These are phyloP conservation scores for Axis porcinus DNA, from an alignment of 2,113 vertebrate genomes.

Conservation along the genomic window DNA sequence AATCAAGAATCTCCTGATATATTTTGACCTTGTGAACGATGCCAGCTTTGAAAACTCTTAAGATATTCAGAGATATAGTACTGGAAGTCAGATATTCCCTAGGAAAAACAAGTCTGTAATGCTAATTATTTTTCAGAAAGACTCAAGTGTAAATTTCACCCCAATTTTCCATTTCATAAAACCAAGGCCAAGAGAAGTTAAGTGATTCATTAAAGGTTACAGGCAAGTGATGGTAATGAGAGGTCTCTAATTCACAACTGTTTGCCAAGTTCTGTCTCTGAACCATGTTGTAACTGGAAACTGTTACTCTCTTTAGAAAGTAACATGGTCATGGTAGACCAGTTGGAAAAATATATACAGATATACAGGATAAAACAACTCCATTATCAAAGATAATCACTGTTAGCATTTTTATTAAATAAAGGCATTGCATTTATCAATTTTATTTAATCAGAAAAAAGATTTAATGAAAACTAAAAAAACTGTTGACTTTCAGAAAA, in stretches of 20 bases:
- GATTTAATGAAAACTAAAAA: background rate
- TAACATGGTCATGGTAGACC: background rate
- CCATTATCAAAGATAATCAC: background rate
- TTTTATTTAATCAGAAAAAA: background rate
- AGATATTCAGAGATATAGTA: background rate
- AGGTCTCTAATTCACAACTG: background rate
- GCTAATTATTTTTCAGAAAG: background rate
- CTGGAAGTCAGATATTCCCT: background rate
- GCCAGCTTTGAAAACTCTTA: background rate
- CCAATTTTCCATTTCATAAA: constrained; percentile 14
- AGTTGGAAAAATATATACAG: background rate
- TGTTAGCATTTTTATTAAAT: background rate
- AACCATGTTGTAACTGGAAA: background rate
- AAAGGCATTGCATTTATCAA: background rate
- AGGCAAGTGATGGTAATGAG: background rate
- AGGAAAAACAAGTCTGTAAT: background rate
- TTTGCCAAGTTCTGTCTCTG: background rate
- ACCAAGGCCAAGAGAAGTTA: background rate
- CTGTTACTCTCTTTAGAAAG: background rate
- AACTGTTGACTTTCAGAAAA: background rate
- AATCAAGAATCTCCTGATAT: background rate
- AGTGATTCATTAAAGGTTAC: background rate
- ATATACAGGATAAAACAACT: background rate
- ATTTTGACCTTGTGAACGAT: background rate
- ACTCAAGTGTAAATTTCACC: background rate